These are phyloP conservation scores for Nothoprocta perdicaria DNA, from an alignment of 2,113 vertebrate species.

Conservation along the genomic window DNA sequence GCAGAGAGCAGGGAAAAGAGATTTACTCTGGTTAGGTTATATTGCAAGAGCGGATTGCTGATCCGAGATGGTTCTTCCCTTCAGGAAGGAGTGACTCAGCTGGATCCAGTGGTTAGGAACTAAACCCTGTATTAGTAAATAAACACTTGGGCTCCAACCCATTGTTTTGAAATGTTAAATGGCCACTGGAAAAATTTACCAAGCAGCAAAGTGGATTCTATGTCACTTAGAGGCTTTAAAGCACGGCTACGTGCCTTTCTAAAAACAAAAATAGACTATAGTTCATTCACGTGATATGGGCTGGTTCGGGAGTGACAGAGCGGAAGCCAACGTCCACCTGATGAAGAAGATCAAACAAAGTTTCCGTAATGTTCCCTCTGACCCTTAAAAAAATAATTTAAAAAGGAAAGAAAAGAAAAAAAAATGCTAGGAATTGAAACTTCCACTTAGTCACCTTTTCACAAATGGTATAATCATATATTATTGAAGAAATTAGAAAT, in stretches of 20 bases:
- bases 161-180: background rate
- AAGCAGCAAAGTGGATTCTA: background rate
- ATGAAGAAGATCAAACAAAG: background rate
- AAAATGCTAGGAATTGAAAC: background rate
- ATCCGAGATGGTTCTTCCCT: background rate
- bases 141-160: background rate
- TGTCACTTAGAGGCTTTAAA: background rate
- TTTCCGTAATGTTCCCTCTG: background rate
- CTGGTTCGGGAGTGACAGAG: background rate
- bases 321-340: background rate
- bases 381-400: background rate
- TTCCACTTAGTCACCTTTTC: background rate
- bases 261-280: background rate
- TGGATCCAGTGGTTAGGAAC: background rate
- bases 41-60: background rate
- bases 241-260: background rate
- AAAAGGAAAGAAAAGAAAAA: background rate
- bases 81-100: background rate
- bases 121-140: background rate
- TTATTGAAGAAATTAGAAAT: background rate
- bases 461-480: background rate
- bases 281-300: background rate
- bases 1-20: slow-evolving; percentile 25
- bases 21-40: slow-evolving; percentile 27
- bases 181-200: background rate